Evolutionary conservation across 1,140 invertebrate genomes (phyloP), one percentile per base, ranked within the genome.

Genomic region (Anagrus nilaparvatae): DNA sequence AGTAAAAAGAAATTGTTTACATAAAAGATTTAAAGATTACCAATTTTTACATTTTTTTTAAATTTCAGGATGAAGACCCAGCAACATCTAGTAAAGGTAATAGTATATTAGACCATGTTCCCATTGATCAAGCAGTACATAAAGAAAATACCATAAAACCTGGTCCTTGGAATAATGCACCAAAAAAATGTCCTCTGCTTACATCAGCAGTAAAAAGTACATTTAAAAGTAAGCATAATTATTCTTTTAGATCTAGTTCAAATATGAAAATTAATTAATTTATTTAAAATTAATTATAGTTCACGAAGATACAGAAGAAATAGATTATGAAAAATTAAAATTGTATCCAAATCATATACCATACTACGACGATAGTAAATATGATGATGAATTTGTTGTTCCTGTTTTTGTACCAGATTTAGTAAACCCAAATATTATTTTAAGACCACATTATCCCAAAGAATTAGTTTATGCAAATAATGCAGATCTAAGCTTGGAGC

Each of bases 401-500:
- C 68, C 72, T 48, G 66, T 78, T 21, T 74, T 66, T 60, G 71
- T 79, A 59, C 71, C 74, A 52, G 78, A 80, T 54, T 71, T 72
- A 35, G 63, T 66, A 42, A 72, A 77, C 58, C 56, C 69, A 47
- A 70, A 66, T 35, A 70, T 74, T 60, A 70, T 75, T 41, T 63
- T 73, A 31, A 77, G 54, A 43, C 47, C 55, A 32, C 58, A 61
- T 44, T 68, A 69, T 54, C 61, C 61, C 50, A 61, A 68, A 59
- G 58, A 66, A 33, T 56, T 68, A 55, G 77, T 80, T 44, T 81
- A 81, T 60, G 62, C 67, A 44, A 70, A 74, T 53, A 70, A 74
- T 51, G 65, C 59, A 40, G 79, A 81, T 65, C 72, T 64, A 54
- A 79, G 78, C 60, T 70, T 80, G 63, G 79, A 82, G 61, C 76